phyloP scores from a whole-genome alignment of 2,888 invertebrate species.

The Toxonevra muliebris region DNA sequence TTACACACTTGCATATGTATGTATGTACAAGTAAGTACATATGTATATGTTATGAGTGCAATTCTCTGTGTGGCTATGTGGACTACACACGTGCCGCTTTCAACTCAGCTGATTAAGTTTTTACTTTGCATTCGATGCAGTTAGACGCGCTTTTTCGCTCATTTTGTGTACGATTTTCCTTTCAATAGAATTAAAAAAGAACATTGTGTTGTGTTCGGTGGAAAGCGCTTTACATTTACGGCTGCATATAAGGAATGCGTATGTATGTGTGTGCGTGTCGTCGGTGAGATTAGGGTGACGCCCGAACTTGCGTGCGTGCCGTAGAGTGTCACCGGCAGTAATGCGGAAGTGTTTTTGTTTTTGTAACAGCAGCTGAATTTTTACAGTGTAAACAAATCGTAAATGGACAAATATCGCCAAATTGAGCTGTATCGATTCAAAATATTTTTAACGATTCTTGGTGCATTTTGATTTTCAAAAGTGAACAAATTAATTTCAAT shows the following conservation, averaged over 20 bases:
- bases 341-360: background rate
- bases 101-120: constrained; percentile 37
- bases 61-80: background rate
- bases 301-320: background rate
- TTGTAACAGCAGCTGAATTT: constrained; percentile 2
- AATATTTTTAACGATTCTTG: background rate
- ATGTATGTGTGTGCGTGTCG: constrained; percentile 1
- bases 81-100: constrained; percentile 27
- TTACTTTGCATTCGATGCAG: constrained; percentile 34
- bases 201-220: background rate
- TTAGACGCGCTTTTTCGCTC: constrained; percentile 18
- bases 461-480: background rate
- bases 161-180: background rate
- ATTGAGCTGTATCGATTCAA: background rate
- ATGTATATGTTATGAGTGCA: background rate
- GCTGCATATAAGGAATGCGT: background rate
- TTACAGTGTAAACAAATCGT: no score
- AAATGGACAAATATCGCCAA: background rate
- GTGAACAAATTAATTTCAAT: no score
- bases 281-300: background rate
- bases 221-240: constrained; percentile 2
- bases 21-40: no score
- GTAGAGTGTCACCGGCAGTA: no score
- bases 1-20: background rate
- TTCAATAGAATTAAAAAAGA: no score